Conservation (phyloP, 2,888 invertebrate genomes). For the Teinopalpus imperialis region DNA sequence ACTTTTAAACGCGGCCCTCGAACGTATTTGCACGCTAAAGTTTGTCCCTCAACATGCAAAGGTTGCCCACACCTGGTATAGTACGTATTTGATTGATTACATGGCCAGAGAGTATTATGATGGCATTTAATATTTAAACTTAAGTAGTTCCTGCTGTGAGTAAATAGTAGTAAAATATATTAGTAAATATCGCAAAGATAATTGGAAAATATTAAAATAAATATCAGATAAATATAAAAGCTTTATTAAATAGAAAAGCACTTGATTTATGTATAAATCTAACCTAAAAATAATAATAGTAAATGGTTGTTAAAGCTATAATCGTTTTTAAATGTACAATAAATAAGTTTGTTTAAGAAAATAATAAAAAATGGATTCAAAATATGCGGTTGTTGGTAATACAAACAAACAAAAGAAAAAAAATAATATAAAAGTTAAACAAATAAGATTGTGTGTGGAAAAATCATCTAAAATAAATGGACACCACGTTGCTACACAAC, state of each 20-base stretch:
- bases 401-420: conserved; percentile 40
- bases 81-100: too few species aligned
- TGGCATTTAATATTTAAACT: too few species aligned
- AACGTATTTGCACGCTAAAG: conserved; percentile 18
- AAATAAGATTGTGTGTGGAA: conserved; percentile 45
- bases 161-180: too few species aligned
- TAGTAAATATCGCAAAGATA: too few species aligned
- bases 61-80: neutral
- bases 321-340: conserved; percentile 20
- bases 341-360: conserved; percentile 12
- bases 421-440: conserved; percentile 50
- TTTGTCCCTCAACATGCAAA: neutral
- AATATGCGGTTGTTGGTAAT: conserved; percentile 57
- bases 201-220: too few species aligned
- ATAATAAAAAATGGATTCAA: conserved; percentile 61
- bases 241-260: too few species aligned
- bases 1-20: conserved; percentile 7
- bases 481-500: conserved; percentile 29
- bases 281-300: neutral
- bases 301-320: too few species aligned
- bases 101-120: too few species aligned
- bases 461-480: conserved; percentile 36
- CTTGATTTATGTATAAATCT: too few species aligned
- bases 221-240: too few species aligned
- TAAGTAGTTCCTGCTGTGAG: too few species aligned